Conservation (phyloP, 92 coral and sea anemone genomes). For the Virgularia gustaviana region DNA sequence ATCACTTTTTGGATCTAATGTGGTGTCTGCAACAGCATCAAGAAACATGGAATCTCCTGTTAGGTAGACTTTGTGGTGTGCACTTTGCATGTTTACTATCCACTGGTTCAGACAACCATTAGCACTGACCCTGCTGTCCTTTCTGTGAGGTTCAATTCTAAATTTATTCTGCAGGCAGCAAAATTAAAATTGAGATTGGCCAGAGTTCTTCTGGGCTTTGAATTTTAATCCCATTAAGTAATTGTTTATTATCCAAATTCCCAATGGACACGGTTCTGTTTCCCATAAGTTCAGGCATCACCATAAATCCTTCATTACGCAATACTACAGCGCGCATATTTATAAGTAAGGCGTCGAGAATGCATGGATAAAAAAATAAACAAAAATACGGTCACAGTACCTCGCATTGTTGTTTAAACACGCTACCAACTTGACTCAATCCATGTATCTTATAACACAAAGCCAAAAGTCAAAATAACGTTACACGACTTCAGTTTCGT, state of each 20-base stretch:
- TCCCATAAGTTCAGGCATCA: conserved; percentile 53
- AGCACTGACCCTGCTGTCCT: conserved; percentile 5
- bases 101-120: no score
- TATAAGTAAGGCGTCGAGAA: no score
- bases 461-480: no score
- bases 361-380: conserved; percentile 53
- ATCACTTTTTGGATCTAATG: conserved; percentile 44
- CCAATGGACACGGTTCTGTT: conserved; percentile 47
- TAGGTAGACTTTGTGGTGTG: conserved; percentile 38
- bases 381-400: no score
- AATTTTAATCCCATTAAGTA: conserved; percentile 22
- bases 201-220: conserved; percentile 59
- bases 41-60: conserved; percentile 42
- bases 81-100: conserved; percentile 21
- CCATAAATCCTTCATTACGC: conserved; percentile 60
- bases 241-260: conserved; percentile 17
- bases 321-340: no score
- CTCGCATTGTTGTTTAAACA: no score
- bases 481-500: no score
- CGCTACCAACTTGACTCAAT: no score
- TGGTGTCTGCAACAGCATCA: conserved; percentile 41
- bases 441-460: no score
- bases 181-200: conserved; percentile 49
- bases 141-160: conserved; percentile 43
- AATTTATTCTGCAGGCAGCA: conserved; percentile 40